phyloP scores from a whole-genome alignment of 2,113 vertebrate species.

The Chamaea fasciata region DNA sequence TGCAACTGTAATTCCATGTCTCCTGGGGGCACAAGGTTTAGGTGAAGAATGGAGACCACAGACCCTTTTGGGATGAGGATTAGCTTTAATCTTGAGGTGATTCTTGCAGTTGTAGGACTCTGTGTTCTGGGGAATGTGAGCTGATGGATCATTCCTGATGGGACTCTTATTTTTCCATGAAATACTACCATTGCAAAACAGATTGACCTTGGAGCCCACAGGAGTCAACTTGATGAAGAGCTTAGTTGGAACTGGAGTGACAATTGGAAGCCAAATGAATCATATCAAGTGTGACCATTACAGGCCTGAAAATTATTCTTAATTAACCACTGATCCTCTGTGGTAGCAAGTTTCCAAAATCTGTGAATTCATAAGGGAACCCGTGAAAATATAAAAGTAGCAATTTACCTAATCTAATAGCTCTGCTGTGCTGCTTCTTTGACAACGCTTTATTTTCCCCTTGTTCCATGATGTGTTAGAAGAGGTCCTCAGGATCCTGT shows the following conservation, averaged over 20 bases:
- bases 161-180: conserved; percentile 46
- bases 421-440: conserved; percentile 1
- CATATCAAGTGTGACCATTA: conserved; percentile 80
- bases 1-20: conserved; percentile 44
- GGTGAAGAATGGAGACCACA: conserved; percentile 68
- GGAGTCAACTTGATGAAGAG: conserved; percentile 72
- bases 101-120: conserved; percentile 67
- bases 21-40: conserved; percentile 67
- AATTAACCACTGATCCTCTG: conserved; percentile 84
- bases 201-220: conserved; percentile 80
- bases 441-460: conserved; percentile 6
- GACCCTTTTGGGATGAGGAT: conserved; percentile 74
- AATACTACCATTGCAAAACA: conserved; percentile 63
- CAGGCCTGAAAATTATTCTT: conserved; percentile 77
- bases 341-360: conserved; percentile 73
- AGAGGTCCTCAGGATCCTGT: neutral
- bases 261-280: conserved; percentile 82
- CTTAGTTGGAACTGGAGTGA: conserved; percentile 79
- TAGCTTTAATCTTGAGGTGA: conserved; percentile 80
- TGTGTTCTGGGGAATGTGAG: conserved; percentile 48
- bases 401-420: conserved; percentile 67
- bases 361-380: conserved; percentile 68
- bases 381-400: conserved; percentile 46
- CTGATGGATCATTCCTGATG: conserved; percentile 57
- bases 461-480: neutral